Base-by-base conservation (phyloP, 2,113 vertebrate species). In the Cyphomyrus discorhynchus region DNA sequence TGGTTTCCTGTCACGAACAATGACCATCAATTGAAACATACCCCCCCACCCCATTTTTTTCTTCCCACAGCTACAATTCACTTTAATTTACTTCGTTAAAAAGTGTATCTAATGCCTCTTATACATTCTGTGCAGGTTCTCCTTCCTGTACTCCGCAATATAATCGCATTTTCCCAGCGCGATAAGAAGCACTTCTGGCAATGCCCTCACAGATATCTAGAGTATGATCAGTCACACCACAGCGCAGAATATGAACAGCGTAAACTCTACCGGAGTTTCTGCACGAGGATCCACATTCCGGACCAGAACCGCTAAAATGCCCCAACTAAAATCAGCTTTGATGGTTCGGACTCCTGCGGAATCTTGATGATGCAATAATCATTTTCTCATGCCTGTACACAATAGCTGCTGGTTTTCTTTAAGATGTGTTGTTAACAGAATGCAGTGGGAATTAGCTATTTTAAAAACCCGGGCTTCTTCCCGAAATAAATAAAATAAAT, bases 61-160 rank as follows among this genome's bases (percentile, higher is more conserved):
- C 45, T 66, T 56, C 53, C 89, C 89, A 82, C 74, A 58, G 91
- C 50, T 52, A 47, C 84, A 86, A 87, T 24, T 42, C 31, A 27
- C 92, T 92, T 89, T 91, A 89, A 92, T 92, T 91, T 88, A 83
- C 87, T 90, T 45, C 9, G 53, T 82, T 83, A 66, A 90, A 87
- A 91, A 89, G 83, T 87, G 45, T 88, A 89, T 84, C 88, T 90
- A 92, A 91, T 85, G 77, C 86, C 52, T 88, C 87, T 92, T 88
- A 92, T 90, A 87, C 91, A 91, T 93, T 93, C 89, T 35, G 70
- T 53, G 88, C 89, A 91, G 89, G 89, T 50, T 45, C 74, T 88
- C 87, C 53, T 49, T 88, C 46, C 45, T 85, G 62, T 89, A 86
- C 87, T 52, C 90, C 15, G 82, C 88, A 91, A 90, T 53, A 86